Conservation (phyloP, 1,140 invertebrate species). For the Orchesella cincta region DNA sequence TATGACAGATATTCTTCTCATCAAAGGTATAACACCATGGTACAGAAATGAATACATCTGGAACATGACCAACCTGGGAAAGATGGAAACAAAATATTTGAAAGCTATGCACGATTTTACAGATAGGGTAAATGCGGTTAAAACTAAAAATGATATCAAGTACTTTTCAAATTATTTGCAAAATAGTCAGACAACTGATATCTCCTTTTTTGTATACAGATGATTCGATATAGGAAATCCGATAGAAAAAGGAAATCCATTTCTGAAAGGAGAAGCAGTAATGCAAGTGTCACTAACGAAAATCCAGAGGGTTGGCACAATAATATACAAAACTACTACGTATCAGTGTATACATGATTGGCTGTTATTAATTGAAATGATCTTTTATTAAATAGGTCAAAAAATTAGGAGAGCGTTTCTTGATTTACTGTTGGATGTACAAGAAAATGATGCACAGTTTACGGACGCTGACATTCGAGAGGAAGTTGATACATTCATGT, state of each 20-base stretch:
- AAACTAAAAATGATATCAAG: too few species aligned
- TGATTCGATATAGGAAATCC: not conserved
- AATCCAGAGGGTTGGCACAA: too few species aligned
- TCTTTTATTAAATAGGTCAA: too few species aligned
- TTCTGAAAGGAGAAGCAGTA: too few species aligned
- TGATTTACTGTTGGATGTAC: constrained; percentile 61
- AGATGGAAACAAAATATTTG: constrained; percentile 6
- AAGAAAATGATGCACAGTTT: constrained; percentile 52
- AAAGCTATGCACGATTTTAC: constrained; percentile 2
- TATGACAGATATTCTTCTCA: not conserved
- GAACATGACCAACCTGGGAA: not conserved
- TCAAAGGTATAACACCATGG: not conserved
- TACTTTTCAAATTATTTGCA: too few species aligned
- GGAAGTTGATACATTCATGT: constrained; percentile 59
- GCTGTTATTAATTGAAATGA: too few species aligned
- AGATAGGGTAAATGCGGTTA: not conserved
- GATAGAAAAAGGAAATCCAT: not conserved
- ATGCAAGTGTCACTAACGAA: too few species aligned
- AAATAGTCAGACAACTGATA: too few species aligned
- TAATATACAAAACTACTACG: too few species aligned
- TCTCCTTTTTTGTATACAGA: not conserved
- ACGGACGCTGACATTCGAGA: constrained; percentile 60
- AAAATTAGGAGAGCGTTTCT: constrained; percentile 61
- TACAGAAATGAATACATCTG: not conserved
- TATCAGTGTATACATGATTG: too few species aligned